Conservation (phyloP, 2,888 invertebrate genomes). For the Abscondita cerata region DNA sequence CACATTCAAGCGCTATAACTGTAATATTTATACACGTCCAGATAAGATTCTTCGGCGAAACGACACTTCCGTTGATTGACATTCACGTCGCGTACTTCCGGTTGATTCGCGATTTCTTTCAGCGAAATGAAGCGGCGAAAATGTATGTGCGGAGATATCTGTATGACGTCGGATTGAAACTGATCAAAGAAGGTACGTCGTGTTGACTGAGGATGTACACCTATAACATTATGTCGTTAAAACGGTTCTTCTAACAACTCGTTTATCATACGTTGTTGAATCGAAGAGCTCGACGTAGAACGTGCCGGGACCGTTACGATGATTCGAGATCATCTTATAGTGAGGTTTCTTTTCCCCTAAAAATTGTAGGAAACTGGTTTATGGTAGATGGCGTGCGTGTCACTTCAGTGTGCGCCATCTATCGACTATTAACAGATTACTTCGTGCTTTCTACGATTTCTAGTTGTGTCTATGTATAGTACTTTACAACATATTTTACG, state of each 20-base stretch:
- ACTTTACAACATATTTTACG: too few relatives aligned
- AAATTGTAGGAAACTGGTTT: too few relatives aligned
- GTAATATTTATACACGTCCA: conserved; percentile 69
- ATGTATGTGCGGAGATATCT: conserved; percentile 65
- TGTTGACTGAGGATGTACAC: conserved; percentile 69
- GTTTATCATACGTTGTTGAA: conserved; percentile 64
- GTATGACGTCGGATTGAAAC: conserved; percentile 68
- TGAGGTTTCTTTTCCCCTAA: conserved; percentile 58
- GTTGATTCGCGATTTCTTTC: conserved; percentile 72
- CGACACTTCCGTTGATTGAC: conserved; percentile 73
- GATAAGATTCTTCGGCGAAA: conserved; percentile 70
- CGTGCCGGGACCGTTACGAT: conserved; percentile 67
- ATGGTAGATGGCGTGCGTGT: too few relatives aligned
- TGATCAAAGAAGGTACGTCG: conserved; percentile 74
- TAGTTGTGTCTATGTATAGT: too few relatives aligned
- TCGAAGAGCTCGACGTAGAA: conserved; percentile 63
- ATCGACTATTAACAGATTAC: too few relatives aligned
- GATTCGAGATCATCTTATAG: conserved; percentile 69
- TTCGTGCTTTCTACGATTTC: too few relatives aligned
- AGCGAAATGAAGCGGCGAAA: conserved; percentile 56
- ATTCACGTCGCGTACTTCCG: conserved; percentile 66
- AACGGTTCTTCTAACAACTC: too few relatives aligned
- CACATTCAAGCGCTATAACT: conserved; percentile 78
- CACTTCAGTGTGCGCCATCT: too few relatives aligned
- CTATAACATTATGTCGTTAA: too few relatives aligned